Base-by-base conservation (phyloP, 2,113 vertebrate species). In the Prietella phreatophila region DNA sequence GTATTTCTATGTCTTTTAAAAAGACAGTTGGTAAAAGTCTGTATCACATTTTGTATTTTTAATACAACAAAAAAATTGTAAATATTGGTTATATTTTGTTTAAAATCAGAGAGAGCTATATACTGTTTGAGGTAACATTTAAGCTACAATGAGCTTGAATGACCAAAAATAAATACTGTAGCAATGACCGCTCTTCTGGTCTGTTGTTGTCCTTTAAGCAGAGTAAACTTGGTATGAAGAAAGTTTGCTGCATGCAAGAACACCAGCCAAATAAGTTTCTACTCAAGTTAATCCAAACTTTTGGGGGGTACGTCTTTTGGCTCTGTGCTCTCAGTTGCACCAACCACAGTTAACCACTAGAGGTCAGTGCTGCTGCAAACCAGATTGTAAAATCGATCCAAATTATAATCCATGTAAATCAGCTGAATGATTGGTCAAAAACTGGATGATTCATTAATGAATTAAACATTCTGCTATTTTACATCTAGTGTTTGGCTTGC, bases 1-100 rank as follows among this genome's bases (percentile, higher is more conserved):
- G 88, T 80, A 80, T 84, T 89, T 85, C 85, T 91, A 91, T 87
- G 90, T 91, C 90, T 91, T 91, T 91, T 87, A 91, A 86, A 91
- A 91, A 91, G 90, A 91, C 90, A 87, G 56, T 69, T 83, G 83
- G 87, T 76, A 83, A 58, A 58, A 73, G 80, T 85, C 67, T 89
- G 69, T 85, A 87, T 85, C 88, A 55, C 78, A n/a, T 89, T 88
- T 89, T 89, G 88, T 91, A 91, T 91, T 91, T 90, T 91, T 83
- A 89, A 90, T 91, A 91, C 79, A 89, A 79, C 14, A 80, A 88
- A 91, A 79, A 19, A 80, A 86, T 73, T 90, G 90, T 90, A 90
- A 87, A 90, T 90, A 90, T 82, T 25, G 84, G 85, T 90, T 90
- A 75, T 90, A 90, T 90, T 90, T 90, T 90, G 85, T 89, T 87